Evolutionary conservation across 64 coral and sea anemone species (phyloP), one percentile per base, ranked within the genome.

Genomic region (Dendrophyllia cribrosa): DNA sequence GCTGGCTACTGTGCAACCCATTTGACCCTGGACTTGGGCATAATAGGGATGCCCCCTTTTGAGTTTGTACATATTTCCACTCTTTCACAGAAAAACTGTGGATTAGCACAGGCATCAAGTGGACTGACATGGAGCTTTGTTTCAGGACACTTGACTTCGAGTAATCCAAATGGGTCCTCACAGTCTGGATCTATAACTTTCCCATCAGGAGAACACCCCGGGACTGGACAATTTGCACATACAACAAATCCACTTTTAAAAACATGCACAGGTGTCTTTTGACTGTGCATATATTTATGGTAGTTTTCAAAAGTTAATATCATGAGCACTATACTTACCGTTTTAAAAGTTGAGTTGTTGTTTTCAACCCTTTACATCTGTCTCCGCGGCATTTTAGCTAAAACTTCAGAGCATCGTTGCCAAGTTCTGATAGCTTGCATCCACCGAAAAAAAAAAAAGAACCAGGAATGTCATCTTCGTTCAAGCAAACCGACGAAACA

Each of bases 211-310:
- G 73, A 70, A 55, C 74, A 75, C 11, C 62, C 74, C 53, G 88
- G 72, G 5, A 79, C 51, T n/a, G 66, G 74, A 59, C 17, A 50
- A 20, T 66, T 86, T 51, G 56, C 51, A 63, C 26, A 93, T 0
- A 93, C 74, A 70, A 88, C 74, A 20, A 93, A 43, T 47, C 91
- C 91, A 82, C 91, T 56, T 52, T 56, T 79, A 0, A 82, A 73
- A 70, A 75, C 86, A 45, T 64, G 11, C 24, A 93, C 84, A n/a
- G 86, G 92, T 73, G 92, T 79, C 15, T 77, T 46, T 79, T 34
- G 21, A 16, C 58, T 90, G 58, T 66, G n/a, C 88, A 90, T 90
- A 16, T 63, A 79, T 51, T 90, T 90, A 0, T 79, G 52, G 47
- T 90, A 90, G 5, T 48, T 76, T 10, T 49, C 55, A 43, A n/a